phyloP scores from a whole-genome alignment of 1,140 invertebrate genomes.

The Sipha flava region DNA sequence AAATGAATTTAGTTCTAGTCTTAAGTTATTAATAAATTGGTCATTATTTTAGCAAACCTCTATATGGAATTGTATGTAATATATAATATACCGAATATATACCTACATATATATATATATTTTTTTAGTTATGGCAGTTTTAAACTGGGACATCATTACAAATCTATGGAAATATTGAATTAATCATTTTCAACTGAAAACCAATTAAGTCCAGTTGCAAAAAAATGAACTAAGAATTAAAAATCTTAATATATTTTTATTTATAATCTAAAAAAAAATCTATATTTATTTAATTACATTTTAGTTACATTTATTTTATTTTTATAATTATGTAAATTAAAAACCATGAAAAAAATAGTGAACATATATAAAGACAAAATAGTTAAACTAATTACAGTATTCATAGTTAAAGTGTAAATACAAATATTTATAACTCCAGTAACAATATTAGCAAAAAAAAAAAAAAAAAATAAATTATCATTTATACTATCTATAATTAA shows the following conservation, averaged over 20 bases:
- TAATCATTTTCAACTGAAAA: not conserved
- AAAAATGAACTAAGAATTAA: not conserved
- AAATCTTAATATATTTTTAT: not conserved
- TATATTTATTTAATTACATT: not conserved
- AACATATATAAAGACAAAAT: constrained; percentile 54
- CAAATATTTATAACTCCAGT: constrained; percentile 70
- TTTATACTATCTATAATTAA: constrained; percentile 57
- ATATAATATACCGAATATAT: too few relatives aligned
- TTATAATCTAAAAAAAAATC: not conserved
- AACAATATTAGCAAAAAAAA: constrained; percentile 66
- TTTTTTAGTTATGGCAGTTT: too few relatives aligned
- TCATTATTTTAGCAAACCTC: too few relatives aligned
- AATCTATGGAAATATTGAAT: too few relatives aligned
- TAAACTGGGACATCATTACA: too few relatives aligned
- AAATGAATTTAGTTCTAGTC: too few relatives aligned
- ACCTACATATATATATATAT: too few relatives aligned
- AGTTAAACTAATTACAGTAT: constrained; percentile 45
- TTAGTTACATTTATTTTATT: constrained; percentile 3
- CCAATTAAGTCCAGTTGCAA: not conserved
- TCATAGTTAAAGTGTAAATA: constrained; percentile 53
- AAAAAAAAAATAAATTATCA: constrained; percentile 67
- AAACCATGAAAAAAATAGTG: constrained; percentile 40
- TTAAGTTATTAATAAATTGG: too few relatives aligned
- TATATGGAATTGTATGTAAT: too few relatives aligned
- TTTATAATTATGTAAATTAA: constrained; percentile 1